A percentile compares a stretch with the other conserved stretches of the same genome.
These are phyloP conservation scores for Dichetophora obliterata DNA, from an alignment of 2,888 invertebrate genomes.

Conservation along the genomic window DNA sequence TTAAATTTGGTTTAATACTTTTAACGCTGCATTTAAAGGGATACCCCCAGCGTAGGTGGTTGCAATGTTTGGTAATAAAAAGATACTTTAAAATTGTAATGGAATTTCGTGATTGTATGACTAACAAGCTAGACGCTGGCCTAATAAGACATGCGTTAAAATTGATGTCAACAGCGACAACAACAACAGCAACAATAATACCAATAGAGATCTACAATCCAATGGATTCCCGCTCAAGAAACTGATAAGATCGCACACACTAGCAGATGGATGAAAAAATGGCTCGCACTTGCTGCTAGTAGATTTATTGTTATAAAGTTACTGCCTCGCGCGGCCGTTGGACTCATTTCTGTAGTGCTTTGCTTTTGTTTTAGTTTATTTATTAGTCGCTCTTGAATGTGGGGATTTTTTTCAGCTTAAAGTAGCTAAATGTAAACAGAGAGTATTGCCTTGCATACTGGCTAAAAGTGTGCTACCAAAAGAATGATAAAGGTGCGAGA, in stretches of 20 bases:
- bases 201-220: not conserved
- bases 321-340: conserved; percentile 24
- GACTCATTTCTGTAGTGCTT: not conserved
- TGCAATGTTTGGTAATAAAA: too few relatives aligned
- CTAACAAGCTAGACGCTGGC: too few relatives aligned
- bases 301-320: not conserved
- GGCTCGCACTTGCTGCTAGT: not conserved
- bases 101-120: too few relatives aligned
- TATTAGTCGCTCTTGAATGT: conserved; percentile 10
- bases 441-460: not conserved
- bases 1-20: too few relatives aligned
- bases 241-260: not conserved
- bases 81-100: too few relatives aligned
- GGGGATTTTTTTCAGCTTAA: conserved; percentile 13
- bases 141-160: too few relatives aligned
- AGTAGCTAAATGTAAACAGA: conserved; percentile 2
- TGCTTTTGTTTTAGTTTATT: not conserved
- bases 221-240: not conserved
- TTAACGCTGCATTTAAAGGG: too few relatives aligned
- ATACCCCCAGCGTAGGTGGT: too few relatives aligned
- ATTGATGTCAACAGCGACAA: too few relatives aligned
- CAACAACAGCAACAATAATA: too few relatives aligned
- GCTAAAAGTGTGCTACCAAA: not conserved
- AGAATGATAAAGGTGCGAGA: not conserved
- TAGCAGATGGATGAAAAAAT: not conserved